Conservation (phyloP, 1,140 invertebrate species). For the Psix sp. region DNA sequence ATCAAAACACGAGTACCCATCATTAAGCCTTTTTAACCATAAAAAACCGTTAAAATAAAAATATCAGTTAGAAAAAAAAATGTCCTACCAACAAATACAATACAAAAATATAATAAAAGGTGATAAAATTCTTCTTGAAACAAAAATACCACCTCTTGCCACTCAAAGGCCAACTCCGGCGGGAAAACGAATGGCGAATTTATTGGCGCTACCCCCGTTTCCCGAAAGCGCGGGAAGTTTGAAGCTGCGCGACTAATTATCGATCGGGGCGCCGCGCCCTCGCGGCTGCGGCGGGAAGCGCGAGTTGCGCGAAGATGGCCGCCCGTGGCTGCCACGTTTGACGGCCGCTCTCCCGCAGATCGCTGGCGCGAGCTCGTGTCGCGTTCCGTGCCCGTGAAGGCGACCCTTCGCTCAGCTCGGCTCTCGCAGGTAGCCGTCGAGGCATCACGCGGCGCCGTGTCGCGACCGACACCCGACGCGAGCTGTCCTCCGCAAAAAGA, state of each 20-base stretch:
- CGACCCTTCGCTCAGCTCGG: slow-evolving; percentile 1
- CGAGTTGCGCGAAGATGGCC: slow-evolving; percentile 34
- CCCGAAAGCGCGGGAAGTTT: slow-evolving; percentile 22
- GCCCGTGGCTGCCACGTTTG: slow-evolving; percentile 22
- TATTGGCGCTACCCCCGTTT: too few relatives aligned
- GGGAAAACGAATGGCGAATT: too few relatives aligned
- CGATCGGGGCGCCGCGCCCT: slow-evolving; percentile 12
- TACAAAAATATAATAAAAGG: too few relatives aligned
- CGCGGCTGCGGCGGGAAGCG: slow-evolving; percentile 3
- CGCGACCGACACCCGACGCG: not conserved
- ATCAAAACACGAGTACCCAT: too few relatives aligned
- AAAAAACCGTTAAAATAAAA: too few relatives aligned
- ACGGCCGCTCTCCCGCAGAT: slow-evolving; percentile 15
- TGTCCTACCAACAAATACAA: too few relatives aligned
- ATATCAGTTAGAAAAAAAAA: too few relatives aligned
- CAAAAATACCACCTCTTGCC: too few relatives aligned
- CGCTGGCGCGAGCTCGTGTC: slow-evolving; percentile 27
- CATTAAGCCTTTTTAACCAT: too few relatives aligned
- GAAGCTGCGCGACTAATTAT: slow-evolving; percentile 1
- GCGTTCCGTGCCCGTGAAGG: slow-evolving; percentile 14
- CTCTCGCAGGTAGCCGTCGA: slow-evolving; percentile 4
- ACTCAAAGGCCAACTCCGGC: too few relatives aligned
- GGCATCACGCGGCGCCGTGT: not conserved
- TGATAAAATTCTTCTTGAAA: too few relatives aligned
- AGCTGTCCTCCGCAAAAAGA: too few relatives aligned